phyloP scores from a whole-genome alignment of 2,888 invertebrate genomes.

The Pollenia labialis region DNA sequence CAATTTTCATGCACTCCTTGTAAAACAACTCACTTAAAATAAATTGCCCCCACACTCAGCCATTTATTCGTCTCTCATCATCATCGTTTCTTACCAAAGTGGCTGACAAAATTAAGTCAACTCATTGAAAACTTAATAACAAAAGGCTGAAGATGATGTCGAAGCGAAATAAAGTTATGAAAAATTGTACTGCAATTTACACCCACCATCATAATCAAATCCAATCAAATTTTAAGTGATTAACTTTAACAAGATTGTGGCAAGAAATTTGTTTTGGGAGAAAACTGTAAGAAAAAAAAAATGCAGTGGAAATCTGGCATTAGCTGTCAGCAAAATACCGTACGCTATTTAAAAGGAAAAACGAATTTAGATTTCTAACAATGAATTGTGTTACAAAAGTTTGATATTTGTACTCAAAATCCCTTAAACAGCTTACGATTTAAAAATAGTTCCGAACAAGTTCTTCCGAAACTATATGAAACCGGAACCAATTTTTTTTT shows the following conservation, averaged over 20 bases:
- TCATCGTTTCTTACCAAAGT: neutral
- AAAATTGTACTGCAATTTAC: slow-evolving; percentile 76
- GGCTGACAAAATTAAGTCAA: slow-evolving; percentile 71
- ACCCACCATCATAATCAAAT: slow-evolving; percentile 74
- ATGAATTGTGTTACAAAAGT: no score
- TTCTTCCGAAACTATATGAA: no score
- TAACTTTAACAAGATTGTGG: slow-evolving; percentile 16
- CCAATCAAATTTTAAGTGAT: slow-evolving; percentile 55
- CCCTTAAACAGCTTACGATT: no score
- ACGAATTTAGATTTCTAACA: no score
- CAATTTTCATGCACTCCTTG: slow-evolving; percentile 48
- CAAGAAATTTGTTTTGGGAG: slow-evolving; percentile 14
- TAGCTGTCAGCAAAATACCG: neutral
- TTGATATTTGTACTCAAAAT: no score
- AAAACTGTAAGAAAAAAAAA: slow-evolving; percentile 1
- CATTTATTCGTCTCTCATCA: neutral
- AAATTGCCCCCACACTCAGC: slow-evolving; percentile 64
- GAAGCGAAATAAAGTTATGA: slow-evolving; percentile 40
- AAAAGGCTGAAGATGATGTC: slow-evolving; percentile 22
- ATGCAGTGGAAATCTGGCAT: neutral
- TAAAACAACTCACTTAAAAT: slow-evolving; percentile 40
- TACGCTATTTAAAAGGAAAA: no score
- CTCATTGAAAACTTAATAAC: slow-evolving; percentile 72
- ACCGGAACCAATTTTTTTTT: no score
- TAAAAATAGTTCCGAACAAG: no score